A percentile compares a stretch with the other conserved stretches of the same genome.
phyloP scores from a whole-genome alignment of 2,113 vertebrate genomes.

The Egretta garzetta region DNA sequence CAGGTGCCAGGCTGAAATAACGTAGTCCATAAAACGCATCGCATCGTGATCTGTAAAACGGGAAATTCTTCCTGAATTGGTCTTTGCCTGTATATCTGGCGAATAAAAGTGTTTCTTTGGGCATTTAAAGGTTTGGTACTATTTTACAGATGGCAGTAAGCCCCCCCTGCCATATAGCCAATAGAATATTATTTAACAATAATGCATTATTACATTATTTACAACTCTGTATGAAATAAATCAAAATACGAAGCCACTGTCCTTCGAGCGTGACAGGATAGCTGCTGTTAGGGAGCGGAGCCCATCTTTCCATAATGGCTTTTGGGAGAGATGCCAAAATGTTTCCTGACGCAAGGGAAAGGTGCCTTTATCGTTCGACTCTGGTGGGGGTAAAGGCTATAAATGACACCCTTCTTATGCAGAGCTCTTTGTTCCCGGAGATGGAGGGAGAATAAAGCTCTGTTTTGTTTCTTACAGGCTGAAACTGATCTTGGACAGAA shows the following conservation, averaged over 20 bases:
- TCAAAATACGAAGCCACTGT: not conserved
- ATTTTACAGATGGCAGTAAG: not conserved
- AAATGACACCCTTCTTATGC: not conserved
- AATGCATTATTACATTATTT: not conserved
- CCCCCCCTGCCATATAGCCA: not conserved
- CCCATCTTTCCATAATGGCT: not conserved
- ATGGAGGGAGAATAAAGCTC: not conserved
- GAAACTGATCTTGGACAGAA: not conserved
- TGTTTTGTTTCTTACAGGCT: not conserved
- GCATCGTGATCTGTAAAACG: fast-evolving
- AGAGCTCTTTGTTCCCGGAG: not conserved
- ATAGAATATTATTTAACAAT: not conserved
- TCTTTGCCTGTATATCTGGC: not conserved
- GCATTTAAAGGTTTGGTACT: not conserved
- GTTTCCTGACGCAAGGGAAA: not conserved
- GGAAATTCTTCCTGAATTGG: not conserved
- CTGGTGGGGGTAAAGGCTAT: not conserved
- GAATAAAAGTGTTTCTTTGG: not conserved
- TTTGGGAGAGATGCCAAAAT: not conserved
- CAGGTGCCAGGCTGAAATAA: not conserved
- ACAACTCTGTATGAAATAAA: not conserved
- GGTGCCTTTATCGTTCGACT: not conserved
- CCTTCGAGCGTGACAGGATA: fast-evolving
- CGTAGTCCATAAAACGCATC: not conserved
- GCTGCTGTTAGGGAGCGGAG: not conserved